Conservation (phyloP, 2,113 vertebrate genomes). For the Perognathus longimembris region DNA sequence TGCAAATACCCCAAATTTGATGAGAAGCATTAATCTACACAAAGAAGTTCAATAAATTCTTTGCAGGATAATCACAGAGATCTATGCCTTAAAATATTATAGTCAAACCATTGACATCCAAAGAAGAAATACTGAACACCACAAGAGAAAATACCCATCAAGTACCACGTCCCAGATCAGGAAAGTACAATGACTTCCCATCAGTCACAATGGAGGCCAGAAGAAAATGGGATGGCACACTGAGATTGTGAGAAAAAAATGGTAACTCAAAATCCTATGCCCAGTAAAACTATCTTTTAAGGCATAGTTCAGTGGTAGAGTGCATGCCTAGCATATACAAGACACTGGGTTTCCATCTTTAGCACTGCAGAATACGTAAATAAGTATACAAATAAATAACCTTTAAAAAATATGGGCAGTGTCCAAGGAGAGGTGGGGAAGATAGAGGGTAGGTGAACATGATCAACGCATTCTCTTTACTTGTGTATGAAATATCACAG, state of each 20-base stretch:
- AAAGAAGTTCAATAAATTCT: not conserved
- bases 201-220: not conserved
- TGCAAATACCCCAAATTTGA: conserved; percentile 12
- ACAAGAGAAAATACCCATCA: not conserved
- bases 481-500: too few relatives aligned
- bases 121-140: not conserved
- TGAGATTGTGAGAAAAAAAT: not conserved
- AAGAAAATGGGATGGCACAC: not conserved
- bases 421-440: too few relatives aligned
- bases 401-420: too few relatives aligned
- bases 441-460: too few relatives aligned
- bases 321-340: too few relatives aligned
- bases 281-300: not conserved
- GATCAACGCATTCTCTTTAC: too few relatives aligned
- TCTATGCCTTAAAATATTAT: not conserved
- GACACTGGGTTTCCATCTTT: too few relatives aligned
- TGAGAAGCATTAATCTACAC: not conserved
- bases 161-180: not conserved
- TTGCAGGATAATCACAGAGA: not conserved
- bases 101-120: not conserved
- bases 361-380: not conserved
- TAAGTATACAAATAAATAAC: too few relatives aligned
- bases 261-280: not conserved
- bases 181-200: not conserved
- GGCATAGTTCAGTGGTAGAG: too few relatives aligned